Base-by-base conservation (phyloP, 2,113 vertebrate species). In the Alligator mississippiensis region DNA sequence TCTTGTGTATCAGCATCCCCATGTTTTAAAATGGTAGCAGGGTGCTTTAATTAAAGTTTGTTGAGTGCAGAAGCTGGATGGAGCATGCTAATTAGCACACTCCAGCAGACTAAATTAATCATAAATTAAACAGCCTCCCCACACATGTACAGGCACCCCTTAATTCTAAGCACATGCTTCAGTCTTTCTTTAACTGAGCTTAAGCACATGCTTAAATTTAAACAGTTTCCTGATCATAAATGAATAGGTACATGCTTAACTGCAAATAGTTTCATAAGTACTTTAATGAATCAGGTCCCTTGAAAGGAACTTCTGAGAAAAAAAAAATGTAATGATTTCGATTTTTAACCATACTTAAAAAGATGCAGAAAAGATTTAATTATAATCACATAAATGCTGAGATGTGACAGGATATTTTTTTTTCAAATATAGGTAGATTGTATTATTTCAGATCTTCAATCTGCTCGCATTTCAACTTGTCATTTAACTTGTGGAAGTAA, bases 331-430 rank as follows among this genome's bases (percentile, higher is more conserved):
- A 17, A 19, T 7, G 28, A 58, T 80, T 88, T 90, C 60, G 11
- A 83, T 81, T 89, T 87, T 11, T 63, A 82, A 25, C 47, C 21
- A 89, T 83, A 85, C 85, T 87, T 81, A n/a, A n/a, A n/a, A n/a
- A n/a, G n/a, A n/a, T n/a, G 21, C 24, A 76, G 34, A 61, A 86
- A 77, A n/a, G 3, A 8, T 47, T 24, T 74, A 47, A 47, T n/a
- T 91, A 5, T 72, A 54, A 91, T 34, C 24, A 66, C 4, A 1
- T 91, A 72, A 74, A 79, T 91, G 16, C 3, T 88, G 2, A 88
- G 19, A 79, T 79, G 15, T 6, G 84, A 9, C 10, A 72, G 6
- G 3, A 84, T 77, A 77, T 25, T 92, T 54, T 63, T 34, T 70
- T 63, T 11, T 11, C 5, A 64, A 16, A 18, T 55, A 55, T 64